These are phyloP conservation scores for Archivesica marissinica DNA, from an alignment of 1,140 invertebrate genomes.

Conservation along the genomic window DNA sequence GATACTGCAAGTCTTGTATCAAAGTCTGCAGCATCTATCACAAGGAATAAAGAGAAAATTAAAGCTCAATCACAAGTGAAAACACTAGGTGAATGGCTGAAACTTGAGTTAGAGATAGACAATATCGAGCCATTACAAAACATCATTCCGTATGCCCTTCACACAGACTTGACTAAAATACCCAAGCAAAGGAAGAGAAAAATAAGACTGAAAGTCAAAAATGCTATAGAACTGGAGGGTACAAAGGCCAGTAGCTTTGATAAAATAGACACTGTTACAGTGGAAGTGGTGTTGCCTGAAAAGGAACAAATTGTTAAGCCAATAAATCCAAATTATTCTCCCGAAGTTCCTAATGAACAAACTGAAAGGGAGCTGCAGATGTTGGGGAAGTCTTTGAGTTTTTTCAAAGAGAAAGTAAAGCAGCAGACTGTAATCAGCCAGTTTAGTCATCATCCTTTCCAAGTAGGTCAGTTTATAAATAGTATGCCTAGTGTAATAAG, in stretches of 20 bases:
- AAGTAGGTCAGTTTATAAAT: background rate
- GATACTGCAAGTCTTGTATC: slow-evolving; percentile 37
- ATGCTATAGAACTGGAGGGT: slow-evolving; percentile 43
- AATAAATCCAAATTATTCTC: slow-evolving; percentile 31
- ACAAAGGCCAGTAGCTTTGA: slow-evolving; percentile 13
- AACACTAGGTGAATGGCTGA: slow-evolving; percentile 59
- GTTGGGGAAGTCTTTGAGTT: background rate
- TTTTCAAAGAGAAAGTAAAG: background rate
- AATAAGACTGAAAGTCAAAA: slow-evolving; percentile 46
- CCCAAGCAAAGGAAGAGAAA: slow-evolving; percentile 44
- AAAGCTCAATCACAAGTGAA: slow-evolving; percentile 48
- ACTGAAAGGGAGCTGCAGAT: slow-evolving; percentile 30
- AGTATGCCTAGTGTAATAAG: background rate
- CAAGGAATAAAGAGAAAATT: slow-evolving; percentile 45
- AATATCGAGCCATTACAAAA: slow-evolving; percentile 42
- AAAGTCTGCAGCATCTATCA: slow-evolving; percentile 51
- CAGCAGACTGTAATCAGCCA: background rate
- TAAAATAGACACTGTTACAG: background rate
- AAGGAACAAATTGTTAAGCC: background rate
- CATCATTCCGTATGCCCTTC: slow-evolving; percentile 51
- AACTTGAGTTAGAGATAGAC: slow-evolving; percentile 57
- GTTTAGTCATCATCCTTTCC: background rate
- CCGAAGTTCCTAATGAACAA: slow-evolving; percentile 47
- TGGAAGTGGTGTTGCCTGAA: background rate
- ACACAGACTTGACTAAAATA: slow-evolving; percentile 49